Evolutionary conservation across 1,140 invertebrate genomes (phyloP).

Genomic region (Temnothorax longispinosus): DNA sequence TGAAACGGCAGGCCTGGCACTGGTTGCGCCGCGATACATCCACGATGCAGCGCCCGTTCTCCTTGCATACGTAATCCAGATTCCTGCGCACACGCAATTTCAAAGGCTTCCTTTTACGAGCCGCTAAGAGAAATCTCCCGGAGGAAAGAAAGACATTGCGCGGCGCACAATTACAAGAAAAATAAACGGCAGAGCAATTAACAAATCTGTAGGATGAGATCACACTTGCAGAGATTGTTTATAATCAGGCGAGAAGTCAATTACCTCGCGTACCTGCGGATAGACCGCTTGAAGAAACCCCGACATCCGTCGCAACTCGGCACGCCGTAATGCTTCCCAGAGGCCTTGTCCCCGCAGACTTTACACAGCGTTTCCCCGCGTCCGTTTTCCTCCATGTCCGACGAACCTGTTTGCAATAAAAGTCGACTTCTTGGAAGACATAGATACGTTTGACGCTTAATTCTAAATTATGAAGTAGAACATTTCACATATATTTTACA

Average conservation of each 20-base stretch:
- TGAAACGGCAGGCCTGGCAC: constrained; percentile 97
- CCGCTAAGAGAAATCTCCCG: not conserved
- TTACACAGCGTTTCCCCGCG: constrained; percentile 87
- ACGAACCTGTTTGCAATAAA: not conserved
- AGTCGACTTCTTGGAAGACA: not conserved
- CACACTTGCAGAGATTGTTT: not conserved
- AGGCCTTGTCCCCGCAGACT: constrained; percentile 96
- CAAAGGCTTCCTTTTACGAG: not conserved
- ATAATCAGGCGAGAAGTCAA: constrained; percentile 51
- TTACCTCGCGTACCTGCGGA: constrained; percentile 90
- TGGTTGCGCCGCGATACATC: constrained; percentile 97
- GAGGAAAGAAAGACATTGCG: not conserved
- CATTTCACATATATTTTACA: not conserved
- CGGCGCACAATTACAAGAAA: not conserved
- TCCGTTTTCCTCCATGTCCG: constrained; percentile 80
- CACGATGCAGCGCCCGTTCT: constrained; percentile 94
- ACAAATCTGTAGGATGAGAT: not conserved
- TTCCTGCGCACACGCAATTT: constrained; percentile 87
- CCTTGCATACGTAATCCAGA: constrained; percentile 97
- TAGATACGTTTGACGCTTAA: not conserved
- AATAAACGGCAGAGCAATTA: too few species aligned
- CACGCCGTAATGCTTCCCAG: constrained; percentile 97
- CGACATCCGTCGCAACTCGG: constrained; percentile 95
- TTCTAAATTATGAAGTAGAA: not conserved
- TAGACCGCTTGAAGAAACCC: constrained; percentile 97